Conservation (phyloP, 2,797 vertebrate species). For the Anas flavirostris region DNA sequence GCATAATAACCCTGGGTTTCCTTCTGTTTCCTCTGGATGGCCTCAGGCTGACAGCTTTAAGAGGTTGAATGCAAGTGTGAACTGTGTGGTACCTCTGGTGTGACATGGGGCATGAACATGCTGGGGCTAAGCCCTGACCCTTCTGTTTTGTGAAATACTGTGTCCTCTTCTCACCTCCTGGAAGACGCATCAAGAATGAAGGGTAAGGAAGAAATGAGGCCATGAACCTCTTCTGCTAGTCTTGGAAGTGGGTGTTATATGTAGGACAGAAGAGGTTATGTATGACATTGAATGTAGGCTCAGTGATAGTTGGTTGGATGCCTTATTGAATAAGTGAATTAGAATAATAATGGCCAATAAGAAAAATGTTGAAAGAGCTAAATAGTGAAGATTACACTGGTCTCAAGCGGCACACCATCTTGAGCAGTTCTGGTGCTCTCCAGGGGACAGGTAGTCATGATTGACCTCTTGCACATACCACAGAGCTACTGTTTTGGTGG, state of each 20-base stretch:
- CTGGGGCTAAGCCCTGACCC: background rate
- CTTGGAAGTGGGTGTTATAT: background rate
- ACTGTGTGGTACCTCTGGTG: background rate
- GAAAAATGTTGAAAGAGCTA: background rate
- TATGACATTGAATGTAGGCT: background rate
- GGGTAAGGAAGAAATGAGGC: background rate
- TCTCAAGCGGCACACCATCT: background rate
- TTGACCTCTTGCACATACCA: background rate
- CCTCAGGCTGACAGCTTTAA: background rate
- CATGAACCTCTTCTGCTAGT: background rate
- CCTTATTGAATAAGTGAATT: background rate
- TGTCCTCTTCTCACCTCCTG: background rate
- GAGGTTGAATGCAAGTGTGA: background rate
- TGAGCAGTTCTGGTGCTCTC: background rate
- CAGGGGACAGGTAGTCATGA: background rate
- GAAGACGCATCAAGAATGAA: background rate
- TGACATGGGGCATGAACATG: rapidly evolving
- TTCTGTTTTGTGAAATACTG: background rate
- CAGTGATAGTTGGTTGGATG: background rate
- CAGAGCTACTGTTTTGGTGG: background rate
- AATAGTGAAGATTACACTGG: background rate
- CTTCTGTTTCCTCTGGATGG: constrained; percentile 5
- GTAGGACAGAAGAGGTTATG: background rate
- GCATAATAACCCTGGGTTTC: constrained; percentile 3
- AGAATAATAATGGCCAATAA: background rate